Conservation (phyloP, 2,888 invertebrate genomes). For the Isotomurus palustris region DNA sequence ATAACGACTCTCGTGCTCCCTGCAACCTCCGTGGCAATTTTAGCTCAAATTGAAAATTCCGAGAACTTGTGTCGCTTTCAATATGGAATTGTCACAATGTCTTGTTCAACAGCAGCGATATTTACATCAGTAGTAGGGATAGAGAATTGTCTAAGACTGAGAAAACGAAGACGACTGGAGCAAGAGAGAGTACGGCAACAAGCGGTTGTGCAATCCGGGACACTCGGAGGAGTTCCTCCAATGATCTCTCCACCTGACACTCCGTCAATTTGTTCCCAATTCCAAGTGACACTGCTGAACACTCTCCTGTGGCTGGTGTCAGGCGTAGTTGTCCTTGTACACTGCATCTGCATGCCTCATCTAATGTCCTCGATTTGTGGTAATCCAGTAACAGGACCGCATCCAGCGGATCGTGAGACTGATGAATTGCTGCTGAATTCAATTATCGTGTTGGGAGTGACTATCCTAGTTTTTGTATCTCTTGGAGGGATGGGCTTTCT, state of each 20-base stretch:
- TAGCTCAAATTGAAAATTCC: slow-evolving; percentile 55
- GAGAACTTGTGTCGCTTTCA: slow-evolving; percentile 53
- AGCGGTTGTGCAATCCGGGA: slow-evolving; percentile 2
- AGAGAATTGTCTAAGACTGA: slow-evolving; percentile 44
- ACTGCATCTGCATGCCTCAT: slow-evolving; percentile 56
- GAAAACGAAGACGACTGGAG: slow-evolving; percentile 31
- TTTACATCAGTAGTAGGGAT: slow-evolving; percentile 41
- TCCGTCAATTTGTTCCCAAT: slow-evolving; percentile 39
- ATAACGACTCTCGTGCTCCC: slow-evolving; percentile 67
- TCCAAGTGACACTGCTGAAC: slow-evolving; percentile 56
- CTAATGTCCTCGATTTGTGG: slow-evolving; percentile 46
- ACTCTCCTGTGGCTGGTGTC: slow-evolving; percentile 59
- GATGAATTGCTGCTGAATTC: slow-evolving; percentile 35
- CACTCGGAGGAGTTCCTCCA: no score
- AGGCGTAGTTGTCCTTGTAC: slow-evolving; percentile 57
- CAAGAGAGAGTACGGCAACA: slow-evolving; percentile 21
- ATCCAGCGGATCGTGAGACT: slow-evolving; percentile 10
- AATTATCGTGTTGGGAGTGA: slow-evolving; percentile 32
- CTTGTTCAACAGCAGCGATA: slow-evolving; percentile 41
- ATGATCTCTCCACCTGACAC: slow-evolving; percentile 13
- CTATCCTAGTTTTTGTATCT: slow-evolving; percentile 32
- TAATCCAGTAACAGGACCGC: not conserved
- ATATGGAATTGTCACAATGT: slow-evolving; percentile 48
- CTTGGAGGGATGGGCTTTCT: slow-evolving; percentile 44
- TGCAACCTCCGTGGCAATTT: slow-evolving; percentile 61